Evolutionary conservation across 2,888 invertebrate genomes (phyloP).

Genomic region (Asteroscopus sphinx): DNA sequence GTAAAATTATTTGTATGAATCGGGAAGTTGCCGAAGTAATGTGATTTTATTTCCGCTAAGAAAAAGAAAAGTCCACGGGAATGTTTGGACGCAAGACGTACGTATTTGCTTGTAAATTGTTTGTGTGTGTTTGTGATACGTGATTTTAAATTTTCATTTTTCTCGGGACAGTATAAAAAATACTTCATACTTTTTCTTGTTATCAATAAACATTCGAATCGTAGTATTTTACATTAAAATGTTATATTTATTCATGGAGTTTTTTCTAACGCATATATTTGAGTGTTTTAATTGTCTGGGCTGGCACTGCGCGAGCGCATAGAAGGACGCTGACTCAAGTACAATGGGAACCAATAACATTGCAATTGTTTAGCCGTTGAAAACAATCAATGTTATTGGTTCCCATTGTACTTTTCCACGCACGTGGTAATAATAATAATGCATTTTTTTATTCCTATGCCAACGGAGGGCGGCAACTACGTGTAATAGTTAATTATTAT

Average conservation of each 20-base stretch:
- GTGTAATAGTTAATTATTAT: no score
- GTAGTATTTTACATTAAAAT: constrained; percentile 17
- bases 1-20: no score
- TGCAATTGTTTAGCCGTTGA: constrained; percentile 16
- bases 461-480: no score
- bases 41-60: no score
- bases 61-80: no score
- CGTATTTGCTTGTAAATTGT: no score
- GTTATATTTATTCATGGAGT: constrained; percentile 11
- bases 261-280: constrained; percentile 11
- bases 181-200: not conserved
- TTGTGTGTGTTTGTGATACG: no score
- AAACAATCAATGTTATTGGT: constrained; percentile 30
- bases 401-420: constrained; percentile 2
- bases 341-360: no score
- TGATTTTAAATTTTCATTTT: not conserved
- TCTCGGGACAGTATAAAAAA: not conserved
- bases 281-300: constrained; percentile 18
- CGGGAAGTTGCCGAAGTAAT: no score
- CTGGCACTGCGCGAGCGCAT: not conserved
- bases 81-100: no score
- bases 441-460: constrained; percentile 8
- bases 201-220: constrained; percentile 14
- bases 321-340: constrained; percentile 3
- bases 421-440: constrained; percentile 1